These are phyloP conservation scores for Epizoanthus stellaris DNA, from an alignment of 92 coral and sea anemone genomes.

Conservation along the genomic window DNA sequence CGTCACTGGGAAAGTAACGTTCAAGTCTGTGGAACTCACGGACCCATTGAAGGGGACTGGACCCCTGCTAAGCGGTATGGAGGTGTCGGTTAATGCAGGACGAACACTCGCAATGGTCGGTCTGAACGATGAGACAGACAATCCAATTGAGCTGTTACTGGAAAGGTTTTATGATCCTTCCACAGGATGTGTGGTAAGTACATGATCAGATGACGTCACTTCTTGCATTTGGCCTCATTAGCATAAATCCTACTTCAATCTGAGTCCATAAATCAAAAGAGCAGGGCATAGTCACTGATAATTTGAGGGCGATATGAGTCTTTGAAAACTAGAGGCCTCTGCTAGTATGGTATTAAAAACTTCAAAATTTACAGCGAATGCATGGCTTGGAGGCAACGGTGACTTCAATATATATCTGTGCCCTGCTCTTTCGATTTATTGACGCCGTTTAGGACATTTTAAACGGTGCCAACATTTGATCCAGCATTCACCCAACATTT, in stretches of 20 bases:
- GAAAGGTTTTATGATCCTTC: constrained; percentile 87
- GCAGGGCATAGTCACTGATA: too few species aligned
- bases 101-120: constrained; percentile 73
- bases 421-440: too few species aligned
- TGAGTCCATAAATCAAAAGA: too few species aligned
- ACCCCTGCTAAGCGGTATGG: constrained; percentile 72
- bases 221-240: neutral
- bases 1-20: constrained; percentile 71
- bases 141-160: constrained; percentile 79
- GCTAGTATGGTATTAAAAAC: too few species aligned
- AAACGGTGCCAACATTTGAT: too few species aligned
- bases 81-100: constrained; percentile 63
- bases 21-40: constrained; percentile 76
- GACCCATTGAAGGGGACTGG: constrained; percentile 67
- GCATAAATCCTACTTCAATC: neutral
- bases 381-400: too few species aligned
- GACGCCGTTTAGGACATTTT: too few species aligned
- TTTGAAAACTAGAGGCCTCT: too few species aligned
- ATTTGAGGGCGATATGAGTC: too few species aligned
- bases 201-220: neutral
- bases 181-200: constrained; percentile 76
- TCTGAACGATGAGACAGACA: constrained; percentile 68
- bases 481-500: too few species aligned
- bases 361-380: too few species aligned
- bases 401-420: too few species aligned